Conservation (phyloP, 2,797 vertebrate genomes). For the Champsocephalus gunnari region DNA sequence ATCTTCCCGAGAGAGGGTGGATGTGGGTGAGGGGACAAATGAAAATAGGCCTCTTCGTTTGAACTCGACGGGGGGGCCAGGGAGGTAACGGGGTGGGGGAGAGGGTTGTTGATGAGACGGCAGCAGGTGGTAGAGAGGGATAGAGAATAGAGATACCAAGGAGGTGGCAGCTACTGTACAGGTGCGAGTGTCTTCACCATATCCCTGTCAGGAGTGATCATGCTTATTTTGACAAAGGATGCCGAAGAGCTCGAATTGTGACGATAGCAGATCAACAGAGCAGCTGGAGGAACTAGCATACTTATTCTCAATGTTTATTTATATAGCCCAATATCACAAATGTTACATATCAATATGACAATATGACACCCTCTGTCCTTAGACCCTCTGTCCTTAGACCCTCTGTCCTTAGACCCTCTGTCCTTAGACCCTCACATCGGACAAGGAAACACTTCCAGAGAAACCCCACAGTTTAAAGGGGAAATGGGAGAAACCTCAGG, state of each 20-base stretch:
- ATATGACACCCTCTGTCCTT: no score
- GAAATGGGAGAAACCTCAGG: no score
- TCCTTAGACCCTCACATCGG: no score
- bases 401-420: no score
- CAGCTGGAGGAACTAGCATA: constrained; percentile 57
- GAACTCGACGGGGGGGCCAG: constrained; percentile 52
- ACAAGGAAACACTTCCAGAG: no score
- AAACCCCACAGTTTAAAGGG: no score
- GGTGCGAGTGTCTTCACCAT: constrained; percentile 40
- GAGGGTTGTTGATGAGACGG: constrained; percentile 12
- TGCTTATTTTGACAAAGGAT: constrained; percentile 45
- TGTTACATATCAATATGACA: no score
- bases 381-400: no score
- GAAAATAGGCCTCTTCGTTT: constrained; percentile 51
- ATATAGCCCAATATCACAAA: no score
- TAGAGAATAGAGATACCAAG: constrained; percentile 15
- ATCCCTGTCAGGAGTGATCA: constrained; percentile 23
- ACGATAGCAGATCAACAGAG: constrained; percentile 48
- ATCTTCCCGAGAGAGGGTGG: constrained; percentile 38
- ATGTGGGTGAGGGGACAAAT: constrained; percentile 26
- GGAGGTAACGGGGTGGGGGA: constrained; percentile 3
- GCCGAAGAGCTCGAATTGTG: constrained; percentile 29
- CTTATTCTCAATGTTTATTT: not conserved
- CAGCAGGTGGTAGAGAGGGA: constrained; percentile 10
- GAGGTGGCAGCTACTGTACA: constrained; percentile 21